These are phyloP conservation scores for Heliconius hortense DNA, from an alignment of 2,888 invertebrate species.

Conservation along the genomic window DNA sequence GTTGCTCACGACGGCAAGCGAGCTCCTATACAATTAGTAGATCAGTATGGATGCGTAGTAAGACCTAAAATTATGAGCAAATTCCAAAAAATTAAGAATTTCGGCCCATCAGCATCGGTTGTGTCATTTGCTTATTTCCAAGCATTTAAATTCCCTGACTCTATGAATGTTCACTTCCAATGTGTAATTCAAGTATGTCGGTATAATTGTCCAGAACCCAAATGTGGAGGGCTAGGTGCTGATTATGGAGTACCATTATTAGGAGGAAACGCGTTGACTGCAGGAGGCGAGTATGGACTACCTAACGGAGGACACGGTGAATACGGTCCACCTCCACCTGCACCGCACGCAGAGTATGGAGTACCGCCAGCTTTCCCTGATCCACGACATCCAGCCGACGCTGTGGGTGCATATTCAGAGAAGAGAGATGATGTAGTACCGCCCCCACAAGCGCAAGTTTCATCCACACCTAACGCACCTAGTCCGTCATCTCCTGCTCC, in stretches of 20 bases:
- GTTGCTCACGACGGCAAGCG: conserved; percentile 97
- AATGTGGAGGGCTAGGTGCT: conserved; percentile 88
- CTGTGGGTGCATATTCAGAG: conserved; percentile 91
- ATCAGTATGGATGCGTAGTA: conserved; percentile 96
- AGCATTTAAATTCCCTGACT: conserved; percentile 98
- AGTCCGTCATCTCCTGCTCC: conserved; percentile 80
- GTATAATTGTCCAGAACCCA: conserved; percentile 96
- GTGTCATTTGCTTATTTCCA: conserved; percentile 98
- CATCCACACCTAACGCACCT: conserved; percentile 86
- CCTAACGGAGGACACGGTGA: conserved; percentile 82
- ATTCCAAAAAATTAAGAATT: conserved; percentile 98
- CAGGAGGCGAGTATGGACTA: conserved; percentile 86
- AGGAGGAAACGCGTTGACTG: conserved; percentile 83
- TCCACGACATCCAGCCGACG: conserved; percentile 93
- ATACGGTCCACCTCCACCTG: conserved; percentile 86
- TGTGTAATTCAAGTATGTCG: conserved; percentile 97
- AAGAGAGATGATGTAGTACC: conserved; percentile 90
- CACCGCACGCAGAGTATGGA: conserved; percentile 85
- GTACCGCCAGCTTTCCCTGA: conserved; percentile 92
- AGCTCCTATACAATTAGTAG: conserved; percentile 95
- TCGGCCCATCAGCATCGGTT: conserved; percentile 95
- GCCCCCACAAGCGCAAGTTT: conserved; percentile 90
- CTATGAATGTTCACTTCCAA: conserved; percentile 98
- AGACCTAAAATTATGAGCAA: conserved; percentile 97
- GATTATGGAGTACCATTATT: conserved; percentile 86